phyloP scores from a whole-genome alignment of 2,113 vertebrate genomes.

The Macheiramphus alcinus region DNA sequence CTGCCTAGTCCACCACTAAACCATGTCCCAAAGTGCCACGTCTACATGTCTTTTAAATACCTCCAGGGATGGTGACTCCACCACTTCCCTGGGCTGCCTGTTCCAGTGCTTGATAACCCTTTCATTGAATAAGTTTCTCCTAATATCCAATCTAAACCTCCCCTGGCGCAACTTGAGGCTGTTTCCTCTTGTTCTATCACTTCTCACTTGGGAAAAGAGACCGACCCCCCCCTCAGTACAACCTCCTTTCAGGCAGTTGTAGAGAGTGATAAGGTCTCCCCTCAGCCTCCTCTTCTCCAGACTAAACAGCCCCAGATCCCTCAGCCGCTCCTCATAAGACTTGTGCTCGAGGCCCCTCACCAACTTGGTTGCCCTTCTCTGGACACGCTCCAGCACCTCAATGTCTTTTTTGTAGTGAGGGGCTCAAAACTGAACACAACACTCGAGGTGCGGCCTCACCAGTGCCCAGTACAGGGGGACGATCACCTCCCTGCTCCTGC shows the following conservation, averaged over 20 bases:
- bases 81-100: background rate
- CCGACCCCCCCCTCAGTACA: accelerated
- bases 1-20: background rate
- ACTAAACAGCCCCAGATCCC: too few species aligned
- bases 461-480: accelerated
- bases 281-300: too few species aligned
- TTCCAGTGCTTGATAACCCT: background rate
- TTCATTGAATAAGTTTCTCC: background rate
- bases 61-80: background rate
- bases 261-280: too few species aligned
- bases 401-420: accelerated
- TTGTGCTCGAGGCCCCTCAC: too few species aligned
- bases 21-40: too few species aligned
- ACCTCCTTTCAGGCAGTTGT: background rate
- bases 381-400: background rate
- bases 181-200: background rate
- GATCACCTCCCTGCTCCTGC: background rate
- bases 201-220: background rate
- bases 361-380: too few species aligned
- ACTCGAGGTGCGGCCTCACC: background rate
- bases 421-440: background rate
- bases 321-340: too few species aligned
- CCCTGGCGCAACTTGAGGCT: accelerated
- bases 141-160: background rate
- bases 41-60: background rate